A percentile compares a stretch with the other conserved stretches of the same genome.
phyloP scores from a whole-genome alignment of 2,888 invertebrate species.

The Polyommatus icarus region DNA sequence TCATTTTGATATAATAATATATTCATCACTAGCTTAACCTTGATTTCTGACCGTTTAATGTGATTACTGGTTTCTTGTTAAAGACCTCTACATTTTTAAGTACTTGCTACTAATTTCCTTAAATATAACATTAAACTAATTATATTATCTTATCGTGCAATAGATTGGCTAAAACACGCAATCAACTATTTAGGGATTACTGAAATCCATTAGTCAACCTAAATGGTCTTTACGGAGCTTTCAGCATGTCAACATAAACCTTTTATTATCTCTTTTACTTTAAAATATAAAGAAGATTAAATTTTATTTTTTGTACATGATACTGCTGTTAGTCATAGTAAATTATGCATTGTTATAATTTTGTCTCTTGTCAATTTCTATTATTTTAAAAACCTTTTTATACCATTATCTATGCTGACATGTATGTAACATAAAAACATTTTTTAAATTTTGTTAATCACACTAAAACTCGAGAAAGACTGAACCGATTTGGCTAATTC shows the following conservation, averaged over 20 bases:
- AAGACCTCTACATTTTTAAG: background rate
- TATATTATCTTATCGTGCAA: slow-evolving; percentile 11
- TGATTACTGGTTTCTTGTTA: no score
- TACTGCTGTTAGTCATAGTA: no score
- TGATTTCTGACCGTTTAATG: background rate
- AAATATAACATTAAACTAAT: background rate
- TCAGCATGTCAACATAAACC: slow-evolving; percentile 6
- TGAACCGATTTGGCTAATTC: no score
- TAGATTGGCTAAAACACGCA: background rate
- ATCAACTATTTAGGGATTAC: slow-evolving; percentile 17
- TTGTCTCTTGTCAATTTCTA: no score
- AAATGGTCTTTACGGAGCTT: background rate
- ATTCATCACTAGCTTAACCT: no score
- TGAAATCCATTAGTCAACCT: background rate
- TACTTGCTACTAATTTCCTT: background rate
- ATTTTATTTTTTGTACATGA: background rate
- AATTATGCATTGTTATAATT: no score
- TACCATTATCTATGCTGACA: no score
- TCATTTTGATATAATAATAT: no score
- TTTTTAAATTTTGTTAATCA: no score
- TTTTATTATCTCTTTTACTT: background rate
- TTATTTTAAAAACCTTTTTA: no score
- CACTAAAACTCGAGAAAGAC: no score
- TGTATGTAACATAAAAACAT: no score
- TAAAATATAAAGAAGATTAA: background rate